phyloP scores from a whole-genome alignment of 2,797 vertebrate species.

The Thalassophryne amazonica region DNA sequence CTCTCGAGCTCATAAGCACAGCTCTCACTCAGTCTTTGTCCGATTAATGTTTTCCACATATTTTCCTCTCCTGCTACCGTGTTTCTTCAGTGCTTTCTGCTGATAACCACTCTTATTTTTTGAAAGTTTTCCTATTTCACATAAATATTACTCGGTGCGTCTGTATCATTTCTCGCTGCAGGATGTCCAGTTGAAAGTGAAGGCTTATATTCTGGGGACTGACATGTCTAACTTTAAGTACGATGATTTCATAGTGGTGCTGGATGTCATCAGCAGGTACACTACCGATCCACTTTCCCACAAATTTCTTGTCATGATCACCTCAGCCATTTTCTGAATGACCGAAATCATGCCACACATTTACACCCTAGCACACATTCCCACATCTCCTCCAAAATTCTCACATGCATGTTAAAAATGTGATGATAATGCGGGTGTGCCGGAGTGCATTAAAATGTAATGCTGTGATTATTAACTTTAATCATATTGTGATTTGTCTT shows the following conservation, averaged over 20 bases:
- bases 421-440: background rate
- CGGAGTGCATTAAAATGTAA: background rate
- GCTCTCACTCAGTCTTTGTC: background rate
- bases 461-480: background rate
- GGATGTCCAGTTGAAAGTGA: slow-evolving; percentile 98
- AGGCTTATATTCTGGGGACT: slow-evolving; percentile 95
- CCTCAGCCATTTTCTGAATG: background rate
- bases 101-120: background rate
- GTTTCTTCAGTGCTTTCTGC: background rate
- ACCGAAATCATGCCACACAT: background rate
- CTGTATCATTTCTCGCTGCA: slow-evolving; percentile 52
- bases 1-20: background rate
- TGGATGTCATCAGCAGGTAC: slow-evolving; percentile 98
- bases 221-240: slow-evolving; percentile 99
- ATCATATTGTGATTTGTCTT: background rate
- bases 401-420: background rate
- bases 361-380: background rate
- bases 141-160: no score
- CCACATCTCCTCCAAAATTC: background rate
- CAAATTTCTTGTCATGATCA: slow-evolving; percentile 38
- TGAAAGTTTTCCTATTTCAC: no score
- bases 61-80: background rate
- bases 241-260: slow-evolving; percentile 97
- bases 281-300: slow-evolving; percentile 22
- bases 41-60: no score